Evolutionary conservation across 1,140 invertebrate species (phyloP).

Genomic region (Bicyclus anynana): DNA sequence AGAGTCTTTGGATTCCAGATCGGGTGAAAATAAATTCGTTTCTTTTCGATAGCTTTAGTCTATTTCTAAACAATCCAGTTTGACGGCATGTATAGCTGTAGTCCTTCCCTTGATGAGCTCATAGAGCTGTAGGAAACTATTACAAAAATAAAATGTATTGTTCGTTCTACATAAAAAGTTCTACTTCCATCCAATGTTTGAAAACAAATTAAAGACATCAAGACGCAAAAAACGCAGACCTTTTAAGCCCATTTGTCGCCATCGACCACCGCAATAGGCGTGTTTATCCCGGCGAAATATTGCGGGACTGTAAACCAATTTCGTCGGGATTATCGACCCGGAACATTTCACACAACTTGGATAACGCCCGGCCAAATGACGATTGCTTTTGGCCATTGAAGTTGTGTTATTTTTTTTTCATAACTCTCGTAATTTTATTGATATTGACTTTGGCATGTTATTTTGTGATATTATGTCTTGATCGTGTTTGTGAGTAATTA

Average conservation of each 20-base stretch:
- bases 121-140: too few relatives aligned
- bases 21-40: too few relatives aligned
- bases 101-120: too few relatives aligned
- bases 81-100: too few relatives aligned
- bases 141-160: too few relatives aligned
- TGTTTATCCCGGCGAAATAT: constrained; percentile 33
- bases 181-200: too few relatives aligned
- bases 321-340: constrained; percentile 31
- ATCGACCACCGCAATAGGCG: constrained; percentile 9
- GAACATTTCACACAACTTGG: constrained; percentile 16
- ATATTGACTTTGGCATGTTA: neutral
- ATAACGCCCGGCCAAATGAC: constrained; percentile 5
- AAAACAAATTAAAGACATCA: constrained; percentile 3
- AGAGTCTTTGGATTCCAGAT: too few relatives aligned
- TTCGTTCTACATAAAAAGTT: too few relatives aligned
- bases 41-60: too few relatives aligned
- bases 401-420: neutral
- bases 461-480: too few relatives aligned
- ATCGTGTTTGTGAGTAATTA: too few relatives aligned
- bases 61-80: too few relatives aligned
- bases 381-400: constrained; percentile 15
- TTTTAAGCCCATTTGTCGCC: constrained; percentile 26
- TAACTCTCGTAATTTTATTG: neutral
- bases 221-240: neutral
- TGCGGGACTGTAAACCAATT: constrained; percentile 36